Conservation (phyloP, 2,113 vertebrate species). For the Mormyrus iriodes region DNA sequence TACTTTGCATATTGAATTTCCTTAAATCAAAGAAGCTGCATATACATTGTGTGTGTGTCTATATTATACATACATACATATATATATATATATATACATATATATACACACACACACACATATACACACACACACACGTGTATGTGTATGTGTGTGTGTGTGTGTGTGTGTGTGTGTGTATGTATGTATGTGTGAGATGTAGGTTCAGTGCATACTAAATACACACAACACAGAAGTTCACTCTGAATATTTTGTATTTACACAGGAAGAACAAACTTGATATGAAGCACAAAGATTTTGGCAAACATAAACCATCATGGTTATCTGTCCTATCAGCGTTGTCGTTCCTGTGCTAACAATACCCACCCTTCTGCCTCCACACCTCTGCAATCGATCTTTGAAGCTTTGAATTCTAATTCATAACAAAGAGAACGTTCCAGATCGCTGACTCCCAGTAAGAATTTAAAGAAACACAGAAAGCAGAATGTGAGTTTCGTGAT, state of each 20-base stretch:
- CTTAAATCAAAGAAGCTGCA: background rate
- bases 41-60: background rate
- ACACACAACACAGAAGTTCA: background rate
- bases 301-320: slow-evolving; percentile 1
- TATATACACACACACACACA: background rate
- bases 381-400: slow-evolving; percentile 6
- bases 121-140: too few species aligned
- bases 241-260: background rate
- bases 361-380: background rate
- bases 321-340: slow-evolving; percentile 3
- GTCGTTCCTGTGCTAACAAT: background rate
- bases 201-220: background rate
- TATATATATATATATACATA: background rate
- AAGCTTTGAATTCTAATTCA: background rate
- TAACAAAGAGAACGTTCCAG: background rate
- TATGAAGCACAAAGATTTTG: background rate
- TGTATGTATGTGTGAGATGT: background rate
- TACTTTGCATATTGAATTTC: background rate
- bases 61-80: background rate
- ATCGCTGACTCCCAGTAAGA: background rate
- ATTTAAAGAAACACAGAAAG: background rate
- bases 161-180: too few species aligned
- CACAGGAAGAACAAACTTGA: background rate
- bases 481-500: background rate
- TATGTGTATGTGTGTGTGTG: too few species aligned